These are phyloP conservation scores for Paradisaea rubra DNA, from an alignment of 2,113 vertebrate genomes.

Conservation along the genomic window DNA sequence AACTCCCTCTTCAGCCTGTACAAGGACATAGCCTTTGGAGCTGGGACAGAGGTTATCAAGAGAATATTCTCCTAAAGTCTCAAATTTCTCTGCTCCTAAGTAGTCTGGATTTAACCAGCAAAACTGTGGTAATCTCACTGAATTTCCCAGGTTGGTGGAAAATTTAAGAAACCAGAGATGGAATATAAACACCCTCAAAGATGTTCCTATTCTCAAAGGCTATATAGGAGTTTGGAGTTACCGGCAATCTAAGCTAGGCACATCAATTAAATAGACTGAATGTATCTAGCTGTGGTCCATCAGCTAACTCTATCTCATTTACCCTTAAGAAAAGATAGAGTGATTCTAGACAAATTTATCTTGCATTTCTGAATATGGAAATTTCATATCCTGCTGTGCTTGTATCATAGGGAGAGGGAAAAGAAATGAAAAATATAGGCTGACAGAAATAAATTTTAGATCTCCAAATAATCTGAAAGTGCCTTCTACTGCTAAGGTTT, in stretches of 20 bases:
- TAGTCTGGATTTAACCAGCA: not conserved
- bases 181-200: not conserved
- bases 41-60: not conserved
- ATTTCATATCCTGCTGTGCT: not conserved
- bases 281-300: not conserved
- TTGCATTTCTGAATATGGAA: not conserved
- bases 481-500: not conserved
- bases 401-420: not conserved
- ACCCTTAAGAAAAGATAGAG: not conserved
- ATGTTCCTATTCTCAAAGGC: not conserved
- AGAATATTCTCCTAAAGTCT: not conserved
- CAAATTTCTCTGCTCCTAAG: not conserved
- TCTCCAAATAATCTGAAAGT: not conserved
- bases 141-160: not conserved
- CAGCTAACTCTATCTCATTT: not conserved
- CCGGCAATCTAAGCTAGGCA: not conserved
- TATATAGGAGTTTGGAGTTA: not conserved
- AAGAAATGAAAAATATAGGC: not conserved
- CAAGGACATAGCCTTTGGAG: not conserved
- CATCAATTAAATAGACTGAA: not conserved
- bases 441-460: not conserved
- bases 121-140: not conserved
- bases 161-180: not conserved
- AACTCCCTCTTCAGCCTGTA: not conserved
- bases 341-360: not conserved